Base-by-base conservation (phyloP, 2,888 invertebrate genomes). In the Cheilosia pagana region DNA sequence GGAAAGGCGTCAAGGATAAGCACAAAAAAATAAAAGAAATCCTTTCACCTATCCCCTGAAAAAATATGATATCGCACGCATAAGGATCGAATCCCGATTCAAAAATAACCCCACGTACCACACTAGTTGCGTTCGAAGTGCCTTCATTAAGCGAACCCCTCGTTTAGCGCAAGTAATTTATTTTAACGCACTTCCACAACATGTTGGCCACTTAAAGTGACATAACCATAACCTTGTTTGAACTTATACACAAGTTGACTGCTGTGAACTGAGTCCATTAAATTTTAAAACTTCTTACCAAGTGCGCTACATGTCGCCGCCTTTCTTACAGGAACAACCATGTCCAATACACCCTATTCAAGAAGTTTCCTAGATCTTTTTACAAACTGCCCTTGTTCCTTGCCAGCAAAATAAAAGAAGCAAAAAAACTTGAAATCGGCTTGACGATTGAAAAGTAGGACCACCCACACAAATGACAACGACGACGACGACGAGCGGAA, bases 241-340 rank as follows among this genome's bases (percentile, higher is more conserved):
- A 68, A 63, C 72, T 78, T 65, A 45, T 52, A 59, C 63, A 76
- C 31, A 19, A 43, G 31, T 23, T 53, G 25, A 23, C 12, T 62
- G 50, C 39, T 19, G n/a, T 16, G 16, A 25, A 52, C 8, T 48
- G 28, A 57, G 75, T 79, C 55, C 76, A 81, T 85, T 70, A 71
- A 85, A 81, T 81, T 81, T 85, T 71, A 85, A 85, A 81, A 76
- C 85, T 71, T 41, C 70, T 70, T 68, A 59, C 55, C 31, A 67
- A 76, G 12, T 23, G 62, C 71, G 52, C 45, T 68, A 67, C 65
- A 65, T 62, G 39, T n/a, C 19, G 23, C 19, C 23, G 57, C 50
- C 19, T 62, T n/a, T 50, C 62, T 53, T 41, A 41, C 41, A n/a
- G 7, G 12, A 45, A 45, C 12, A 45, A 45, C 53, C 74, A 63